Evolutionary conservation across 2,888 invertebrate genomes (phyloP).

Genomic region (Hypercompe scribonia): DNA sequence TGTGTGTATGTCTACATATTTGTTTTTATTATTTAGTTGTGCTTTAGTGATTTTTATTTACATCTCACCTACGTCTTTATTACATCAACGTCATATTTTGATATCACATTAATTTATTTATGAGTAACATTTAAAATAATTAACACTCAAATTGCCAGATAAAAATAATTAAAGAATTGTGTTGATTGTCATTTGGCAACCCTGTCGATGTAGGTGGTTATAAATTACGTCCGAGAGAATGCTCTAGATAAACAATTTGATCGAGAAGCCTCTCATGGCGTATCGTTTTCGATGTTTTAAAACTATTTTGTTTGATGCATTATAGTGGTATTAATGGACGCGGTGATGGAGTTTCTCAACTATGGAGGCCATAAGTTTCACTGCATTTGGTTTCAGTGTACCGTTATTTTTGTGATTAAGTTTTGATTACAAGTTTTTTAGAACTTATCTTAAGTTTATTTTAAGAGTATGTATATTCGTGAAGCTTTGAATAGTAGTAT

Average conservation of each 20-base stretch:
- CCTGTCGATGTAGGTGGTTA: conserved; percentile 53
- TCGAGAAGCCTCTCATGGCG: conserved; percentile 66
- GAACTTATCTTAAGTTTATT: background rate
- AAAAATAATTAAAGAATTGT: conserved; percentile 28
- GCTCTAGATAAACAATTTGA: conserved; percentile 73
- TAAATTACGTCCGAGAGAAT: conserved; percentile 54
- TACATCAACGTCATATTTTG: too few relatives aligned
- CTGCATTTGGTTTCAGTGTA: conserved; percentile 53
- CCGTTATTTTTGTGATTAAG: conserved; percentile 42
- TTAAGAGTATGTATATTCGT: background rate
- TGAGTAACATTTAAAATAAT: conserved; percentile 37
- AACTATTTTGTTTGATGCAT: conserved; percentile 71
- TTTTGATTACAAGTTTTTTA: conserved; percentile 13
- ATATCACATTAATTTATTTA: conserved; percentile 13
- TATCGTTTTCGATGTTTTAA: conserved; percentile 68
- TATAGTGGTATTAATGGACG: conserved; percentile 71
- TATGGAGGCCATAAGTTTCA: conserved; percentile 60
- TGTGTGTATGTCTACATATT: too few relatives aligned
- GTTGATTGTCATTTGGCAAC: conserved; percentile 57
- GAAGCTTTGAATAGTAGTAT: background rate
- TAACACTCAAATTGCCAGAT: conserved; percentile 23
- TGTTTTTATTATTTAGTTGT: too few relatives aligned
- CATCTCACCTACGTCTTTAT: too few relatives aligned
- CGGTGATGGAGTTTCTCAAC: conserved; percentile 56
- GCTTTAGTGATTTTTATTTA: too few relatives aligned